phyloP scores from a whole-genome alignment of 2,797 vertebrate species.

The Florisuga fusca region DNA sequence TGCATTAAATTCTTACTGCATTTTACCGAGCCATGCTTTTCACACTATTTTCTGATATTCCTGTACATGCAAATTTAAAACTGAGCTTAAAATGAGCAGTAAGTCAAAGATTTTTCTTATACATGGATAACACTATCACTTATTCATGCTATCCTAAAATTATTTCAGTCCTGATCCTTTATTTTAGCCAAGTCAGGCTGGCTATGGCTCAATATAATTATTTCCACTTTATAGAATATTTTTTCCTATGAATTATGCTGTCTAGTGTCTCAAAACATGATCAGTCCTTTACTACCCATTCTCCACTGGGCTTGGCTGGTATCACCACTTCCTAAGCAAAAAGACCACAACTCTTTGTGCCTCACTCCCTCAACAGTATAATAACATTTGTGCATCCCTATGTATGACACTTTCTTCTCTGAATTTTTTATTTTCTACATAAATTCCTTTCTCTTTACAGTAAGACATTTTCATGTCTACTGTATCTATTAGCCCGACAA shows the following conservation, averaged over 20 bases:
- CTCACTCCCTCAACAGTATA: background rate
- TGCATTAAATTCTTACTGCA: background rate
- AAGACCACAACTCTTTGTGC: background rate
- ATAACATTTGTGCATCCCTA: background rate
- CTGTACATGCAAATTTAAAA: background rate
- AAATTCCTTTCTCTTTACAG: background rate
- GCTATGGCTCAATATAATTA: background rate
- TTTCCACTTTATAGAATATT: background rate
- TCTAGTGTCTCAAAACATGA: background rate
- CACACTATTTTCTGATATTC: background rate
- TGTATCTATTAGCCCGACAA: background rate
- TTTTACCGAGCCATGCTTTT: background rate
- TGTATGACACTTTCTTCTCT: background rate
- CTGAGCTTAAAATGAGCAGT: background rate
- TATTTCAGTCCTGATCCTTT: background rate
- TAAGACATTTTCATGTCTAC: background rate
- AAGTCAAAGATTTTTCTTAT: background rate
- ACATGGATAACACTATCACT: background rate
- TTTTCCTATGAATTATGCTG: background rate
- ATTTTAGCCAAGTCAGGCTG: background rate
- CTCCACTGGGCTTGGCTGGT: background rate
- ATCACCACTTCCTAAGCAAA: background rate
- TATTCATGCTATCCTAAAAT: background rate
- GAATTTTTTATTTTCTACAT: background rate
- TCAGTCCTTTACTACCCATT: background rate